Evolutionary conservation across 2,797 vertebrate species (phyloP), one percentile per base, ranked within the genome.

Genomic region (Rachycentron canadum): DNA sequence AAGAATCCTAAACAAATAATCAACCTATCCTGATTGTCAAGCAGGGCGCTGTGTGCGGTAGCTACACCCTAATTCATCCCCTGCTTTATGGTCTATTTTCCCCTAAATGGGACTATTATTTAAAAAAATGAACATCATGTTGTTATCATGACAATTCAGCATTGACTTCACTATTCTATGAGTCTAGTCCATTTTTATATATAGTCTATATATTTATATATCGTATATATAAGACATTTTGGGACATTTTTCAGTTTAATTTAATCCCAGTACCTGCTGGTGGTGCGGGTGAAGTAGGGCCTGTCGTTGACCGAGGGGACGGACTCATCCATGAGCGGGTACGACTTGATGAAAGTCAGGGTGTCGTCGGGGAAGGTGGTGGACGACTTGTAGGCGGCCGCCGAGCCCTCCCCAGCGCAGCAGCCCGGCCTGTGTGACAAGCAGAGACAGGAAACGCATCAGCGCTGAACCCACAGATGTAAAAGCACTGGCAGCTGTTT

Each of bases 311-410:
- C 95, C 0, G 97, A 95, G 0, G 95, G 93, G 57, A 99, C 96
- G 0, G 96, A 93, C 2, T 97, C 96, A 17, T 98, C 96, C 95
- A 99, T 95, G 67, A 99, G 95, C 0, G 98, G 98, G 88, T 97
- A 97, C 0, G 97, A 97, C 93, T 98, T 99, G 94, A 98, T 98
- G 78, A 99, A 99, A 10, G 95, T 91, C 81, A 99, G 86, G 0
- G 95, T 98, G 38, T 97, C 96, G 0, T 99, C 98, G 0, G 98
- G 97, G 71, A 99, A 97, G 55, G 96, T 95, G 62, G 95, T 96
- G 11, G 97, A 98, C 19, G 96, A 94, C 85, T 93, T 95, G 81
- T 95, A 91, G 1, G 86, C 47, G 0, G 95, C 75, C 0, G 97
- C 97, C 0, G 93, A 90, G 17, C 96, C 97, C 32, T 95, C 92